phyloP scores from a whole-genome alignment of 2,113 vertebrate genomes.

The Ptilonorhynchus violaceus region DNA sequence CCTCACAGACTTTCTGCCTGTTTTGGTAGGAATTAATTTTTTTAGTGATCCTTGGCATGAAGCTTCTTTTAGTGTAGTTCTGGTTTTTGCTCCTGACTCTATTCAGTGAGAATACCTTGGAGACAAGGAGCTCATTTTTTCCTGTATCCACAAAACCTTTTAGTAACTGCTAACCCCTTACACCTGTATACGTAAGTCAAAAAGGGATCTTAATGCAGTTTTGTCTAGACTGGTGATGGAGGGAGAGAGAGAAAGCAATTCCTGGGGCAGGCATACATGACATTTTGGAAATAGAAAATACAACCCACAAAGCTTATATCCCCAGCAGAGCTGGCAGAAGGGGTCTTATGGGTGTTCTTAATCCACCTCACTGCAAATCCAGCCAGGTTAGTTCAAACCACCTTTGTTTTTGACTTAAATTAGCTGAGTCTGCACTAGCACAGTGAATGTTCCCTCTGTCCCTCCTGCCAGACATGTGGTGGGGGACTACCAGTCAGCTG shows the following conservation, averaged over 20 bases:
- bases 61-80: not conserved
- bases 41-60: not conserved
- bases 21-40: not conserved
- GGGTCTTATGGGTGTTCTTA: not conserved
- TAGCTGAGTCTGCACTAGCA: conserved; percentile 1
- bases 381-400: conserved; percentile 43
- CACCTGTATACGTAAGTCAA: not conserved
- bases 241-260: not conserved
- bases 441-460: conserved; percentile 45
- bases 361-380: not conserved
- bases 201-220: not conserved
- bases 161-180: not conserved
- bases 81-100: not conserved
- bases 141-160: not conserved
- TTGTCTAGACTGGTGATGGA: not conserved
- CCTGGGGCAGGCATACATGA: not conserved
- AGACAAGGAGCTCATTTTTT: not conserved
- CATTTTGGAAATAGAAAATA: not conserved
- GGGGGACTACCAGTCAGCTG: conserved; percentile 28
- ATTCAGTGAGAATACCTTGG: not conserved
- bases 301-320: not conserved
- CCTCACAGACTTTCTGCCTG: not conserved
- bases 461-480: conserved; percentile 6
- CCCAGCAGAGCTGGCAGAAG: not conserved
- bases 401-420: conserved; percentile 13